Evolutionary conservation across 2,113 vertebrate species (phyloP), one percentile per base, ranked within the genome.

Genomic region (Trinectes maculatus): DNA sequence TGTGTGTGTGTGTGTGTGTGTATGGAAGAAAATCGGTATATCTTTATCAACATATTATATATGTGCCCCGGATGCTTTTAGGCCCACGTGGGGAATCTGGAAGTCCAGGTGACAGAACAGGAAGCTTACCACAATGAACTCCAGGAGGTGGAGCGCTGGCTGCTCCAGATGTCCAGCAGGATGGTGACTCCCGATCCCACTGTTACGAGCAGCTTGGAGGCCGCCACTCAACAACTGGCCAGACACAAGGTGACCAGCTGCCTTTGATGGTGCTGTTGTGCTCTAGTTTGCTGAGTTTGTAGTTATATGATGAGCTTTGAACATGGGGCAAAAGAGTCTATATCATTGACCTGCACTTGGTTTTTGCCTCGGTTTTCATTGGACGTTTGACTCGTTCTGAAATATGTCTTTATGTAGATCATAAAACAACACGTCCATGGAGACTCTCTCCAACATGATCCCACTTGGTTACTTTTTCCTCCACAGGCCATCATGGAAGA

Each of bases 401-500:
- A 36, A 36, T 24, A 36, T 39, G 36, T 56, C 22, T 16, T 15
- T 22, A 24, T 34, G 6, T 64, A n/a, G 37, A 40, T 40, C 18
- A 13, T 39, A 19, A 51, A 40, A 39, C 15, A 4, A 55, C 37
- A 29, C 53, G n/a, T n/a, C 36, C 42, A 37, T 61, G 51, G 60
- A 47, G 48, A 60, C 61, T 47, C 62, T 62, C 39, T 39, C 24
- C 31, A 34, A 72, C 53, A 59, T 64, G 24, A 62, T 63, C 19
- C 26, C 24, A 37, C 57, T 28, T 68, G 42, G 55, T 57, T 33
- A 43, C 63, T 70, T 69, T 83, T 56, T 67, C 60, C 71, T 60
- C 85, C 47, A 12, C 85, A 99, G 98, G 96, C 98, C 72, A 95
- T 96, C 72, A 98, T 99, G 98, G 98, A 99, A 91, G 98, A 99